phyloP scores from a whole-genome alignment of 35 echinoderm and acorn worm genomes.

The Lytechinus pictus region DNA sequence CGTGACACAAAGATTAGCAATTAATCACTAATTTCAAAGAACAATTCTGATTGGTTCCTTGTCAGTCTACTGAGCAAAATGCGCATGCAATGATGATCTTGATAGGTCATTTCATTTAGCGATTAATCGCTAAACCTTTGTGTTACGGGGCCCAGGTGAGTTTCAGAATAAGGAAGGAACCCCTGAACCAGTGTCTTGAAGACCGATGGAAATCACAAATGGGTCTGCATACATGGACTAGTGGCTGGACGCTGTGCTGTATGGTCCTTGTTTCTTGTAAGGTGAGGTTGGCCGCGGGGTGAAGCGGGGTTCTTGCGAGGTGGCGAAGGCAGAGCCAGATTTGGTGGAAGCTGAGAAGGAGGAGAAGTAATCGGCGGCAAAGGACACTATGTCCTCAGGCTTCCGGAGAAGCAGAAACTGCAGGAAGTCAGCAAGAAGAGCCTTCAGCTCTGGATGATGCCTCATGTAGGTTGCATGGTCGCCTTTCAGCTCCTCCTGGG shows the following conservation, averaged over 20 bases:
- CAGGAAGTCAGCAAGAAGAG: slow-evolving; percentile 93
- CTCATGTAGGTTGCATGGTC: slow-evolving; percentile 99
- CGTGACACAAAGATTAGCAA: too few relatives aligned
- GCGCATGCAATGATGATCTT: too few relatives aligned
- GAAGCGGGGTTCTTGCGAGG: slow-evolving; percentile 83
- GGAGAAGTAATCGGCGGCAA: slow-evolving; percentile 96
- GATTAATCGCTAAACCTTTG: too few relatives aligned
- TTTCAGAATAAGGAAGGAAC: slow-evolving; percentile 63
- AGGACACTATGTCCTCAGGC: slow-evolving; percentile 92
- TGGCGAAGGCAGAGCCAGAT: slow-evolving; percentile 90
- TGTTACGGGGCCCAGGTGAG: slow-evolving; percentile 38
- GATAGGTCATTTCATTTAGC: too few relatives aligned
- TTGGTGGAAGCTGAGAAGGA: slow-evolving; percentile 90
- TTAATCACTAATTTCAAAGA: too few relatives aligned
- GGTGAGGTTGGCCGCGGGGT: slow-evolving; percentile 79
- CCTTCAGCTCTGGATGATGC: slow-evolving; percentile 96
- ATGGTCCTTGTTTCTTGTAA: slow-evolving; percentile 69
- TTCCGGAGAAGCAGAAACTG: slow-evolving; percentile 97
- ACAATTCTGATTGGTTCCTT: too few relatives aligned
- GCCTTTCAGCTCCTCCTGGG: slow-evolving; percentile 94
- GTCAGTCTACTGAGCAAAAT: too few relatives aligned
- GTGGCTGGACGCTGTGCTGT: slow-evolving; percentile 36
- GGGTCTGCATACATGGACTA: slow-evolving; percentile 12
- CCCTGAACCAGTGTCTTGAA: slow-evolving; percentile 32
- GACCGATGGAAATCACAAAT: not conserved